phyloP scores from a whole-genome alignment of 2,888 invertebrate species.

The Acleris sparsana region DNA sequence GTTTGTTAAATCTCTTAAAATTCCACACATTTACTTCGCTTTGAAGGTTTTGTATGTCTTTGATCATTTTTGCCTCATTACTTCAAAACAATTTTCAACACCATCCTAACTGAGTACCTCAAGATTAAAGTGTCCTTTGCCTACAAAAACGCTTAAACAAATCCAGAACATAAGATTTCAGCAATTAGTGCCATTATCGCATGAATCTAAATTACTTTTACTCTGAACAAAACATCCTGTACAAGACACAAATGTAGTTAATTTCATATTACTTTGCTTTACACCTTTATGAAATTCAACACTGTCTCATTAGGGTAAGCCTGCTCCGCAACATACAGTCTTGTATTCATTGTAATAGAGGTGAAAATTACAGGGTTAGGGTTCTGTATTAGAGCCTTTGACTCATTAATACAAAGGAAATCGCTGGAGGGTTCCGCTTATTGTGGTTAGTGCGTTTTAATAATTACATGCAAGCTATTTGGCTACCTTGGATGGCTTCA shows the following conservation, averaged over 20 bases:
- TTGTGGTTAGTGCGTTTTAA: slow-evolving; percentile 52
- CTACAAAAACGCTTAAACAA: too few relatives aligned
- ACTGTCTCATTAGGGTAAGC: slow-evolving; percentile 23
- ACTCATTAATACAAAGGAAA: slow-evolving; percentile 53
- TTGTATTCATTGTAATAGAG: neutral
- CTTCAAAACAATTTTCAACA: slow-evolving; percentile 19
- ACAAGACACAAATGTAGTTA: slow-evolving; percentile 30
- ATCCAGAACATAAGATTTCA: too few relatives aligned
- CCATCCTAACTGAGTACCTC: neutral
- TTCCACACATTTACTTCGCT: neutral
- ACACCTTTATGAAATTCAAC: slow-evolving; percentile 38
- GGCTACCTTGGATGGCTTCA: slow-evolving; percentile 6
- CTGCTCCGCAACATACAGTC: neutral
- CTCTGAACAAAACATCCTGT: slow-evolving; percentile 13
- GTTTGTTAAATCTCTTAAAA: too few relatives aligned
- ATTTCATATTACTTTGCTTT: slow-evolving; percentile 34
- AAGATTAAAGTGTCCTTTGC: too few relatives aligned
- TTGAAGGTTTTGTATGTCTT: slow-evolving; percentile 14
- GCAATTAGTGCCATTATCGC: too few relatives aligned
- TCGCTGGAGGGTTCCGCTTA: slow-evolving; percentile 47
- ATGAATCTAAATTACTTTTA: too few relatives aligned
- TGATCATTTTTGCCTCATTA: slow-evolving; percentile 34
- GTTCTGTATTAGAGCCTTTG: slow-evolving; percentile 50
- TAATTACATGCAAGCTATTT: slow-evolving; percentile 44
- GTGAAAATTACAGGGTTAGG: slow-evolving; percentile 9